phyloP scores from a whole-genome alignment of 2,113 vertebrate species.

The Asarcornis scutulata region DNA sequence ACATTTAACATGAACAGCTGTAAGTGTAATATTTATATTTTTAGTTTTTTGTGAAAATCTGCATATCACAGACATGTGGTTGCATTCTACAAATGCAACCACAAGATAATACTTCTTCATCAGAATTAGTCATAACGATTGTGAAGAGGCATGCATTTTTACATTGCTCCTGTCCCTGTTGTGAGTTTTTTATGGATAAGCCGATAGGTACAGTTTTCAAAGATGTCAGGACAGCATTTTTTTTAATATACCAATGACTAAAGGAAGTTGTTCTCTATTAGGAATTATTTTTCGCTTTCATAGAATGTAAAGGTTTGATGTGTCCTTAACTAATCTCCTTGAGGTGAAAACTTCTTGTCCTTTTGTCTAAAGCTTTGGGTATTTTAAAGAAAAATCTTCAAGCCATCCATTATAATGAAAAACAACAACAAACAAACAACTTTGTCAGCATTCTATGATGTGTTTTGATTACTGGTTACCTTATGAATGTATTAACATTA shows the following conservation, averaged over 20 bases:
- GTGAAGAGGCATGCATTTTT: not conserved
- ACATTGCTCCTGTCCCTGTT: not conserved
- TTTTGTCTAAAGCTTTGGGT: not conserved
- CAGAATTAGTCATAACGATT: constrained; percentile 1
- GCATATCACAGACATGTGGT: not conserved
- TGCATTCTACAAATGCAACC: not conserved
- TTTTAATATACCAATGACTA: not conserved
- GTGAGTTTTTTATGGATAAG: not conserved
- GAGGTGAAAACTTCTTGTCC: not conserved
- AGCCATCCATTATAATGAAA: not conserved
- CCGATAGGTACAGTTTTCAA: not conserved
- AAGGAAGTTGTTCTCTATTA: not conserved
- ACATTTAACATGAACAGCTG: constrained; percentile 32
- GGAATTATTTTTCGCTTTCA: not conserved
- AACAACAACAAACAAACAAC: not conserved
- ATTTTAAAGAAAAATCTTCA: not conserved
- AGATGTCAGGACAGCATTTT: not conserved
- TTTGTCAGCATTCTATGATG: not conserved
- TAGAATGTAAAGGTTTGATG: rapidly evolving
- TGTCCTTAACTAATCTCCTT: not conserved
- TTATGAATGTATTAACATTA: not conserved
- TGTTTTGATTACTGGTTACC: not conserved
- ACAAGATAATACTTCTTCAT: not conserved
- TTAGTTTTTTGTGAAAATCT: not conserved
- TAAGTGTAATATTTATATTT: constrained; percentile 36